Base-by-base conservation (phyloP, 1,140 invertebrate species). In the Helicorthomorpha holstii region DNA sequence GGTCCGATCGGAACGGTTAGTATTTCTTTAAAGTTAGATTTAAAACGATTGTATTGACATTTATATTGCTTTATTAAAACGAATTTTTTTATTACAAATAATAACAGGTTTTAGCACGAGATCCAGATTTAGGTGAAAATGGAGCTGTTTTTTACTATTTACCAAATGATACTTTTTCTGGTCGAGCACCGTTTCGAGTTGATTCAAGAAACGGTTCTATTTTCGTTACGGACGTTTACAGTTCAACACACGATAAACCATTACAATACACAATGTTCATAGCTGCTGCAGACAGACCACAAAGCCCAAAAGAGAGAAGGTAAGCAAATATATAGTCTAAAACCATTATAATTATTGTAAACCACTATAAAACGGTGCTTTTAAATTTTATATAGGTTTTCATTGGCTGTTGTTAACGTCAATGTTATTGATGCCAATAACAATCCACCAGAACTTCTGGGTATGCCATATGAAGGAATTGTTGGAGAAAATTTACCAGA, bases 371-470 rank as follows among this genome's bases (percentile, higher is more conserved):
- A 7, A 7, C 29, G 16, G 7, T 34, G 7, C 7, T 22, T 46
- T 46, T 46, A 10, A 7, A 46, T n/a, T 21, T 7, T 45, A 16
- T 10, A 27, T 16, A 51, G 50, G 53, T 21, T n/a, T 12, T 54
- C 49, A 22, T 29, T 52, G 50, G 48, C 53, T 14, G 16, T 51
- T 12, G 80, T 98, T 1, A 77, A 76, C 57, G 79, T 98, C 41
- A 71, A 88, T 46, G 87, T 98, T 2, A 80, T 89, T 66, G 92
- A 96, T 64, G 80, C 90, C 26, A 96, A 96, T 65, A 91, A 96
- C 65, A 88, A 95, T 64, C 81, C 77, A 58, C 91, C 91, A 0
- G 77, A 82, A 57, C 74, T 75, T 56, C 42, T 47, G 23, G 44
- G 50, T 7, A 25, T 51, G 50, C 54, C 52, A 27, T 55, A 53